Evolutionary conservation across 1,140 invertebrate genomes (phyloP).

Genomic region (Cydia fagiglandana): DNA sequence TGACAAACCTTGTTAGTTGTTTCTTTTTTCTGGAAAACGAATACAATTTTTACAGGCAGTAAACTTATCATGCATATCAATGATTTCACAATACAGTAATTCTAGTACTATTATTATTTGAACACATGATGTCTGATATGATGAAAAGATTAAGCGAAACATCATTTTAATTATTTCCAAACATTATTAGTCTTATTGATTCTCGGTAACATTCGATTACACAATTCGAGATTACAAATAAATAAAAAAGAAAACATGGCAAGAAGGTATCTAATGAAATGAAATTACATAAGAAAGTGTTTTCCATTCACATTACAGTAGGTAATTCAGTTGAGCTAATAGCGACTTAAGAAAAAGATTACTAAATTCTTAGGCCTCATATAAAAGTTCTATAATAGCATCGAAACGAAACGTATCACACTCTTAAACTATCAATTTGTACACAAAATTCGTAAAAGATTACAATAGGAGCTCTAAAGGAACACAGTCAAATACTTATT

Average conservation of each 20-base stretch:
- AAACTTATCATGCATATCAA: neutral
- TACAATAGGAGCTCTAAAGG: constrained; percentile 43
- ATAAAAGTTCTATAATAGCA: constrained; percentile 27
- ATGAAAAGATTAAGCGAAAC: too few relatives aligned
- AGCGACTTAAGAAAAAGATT: neutral
- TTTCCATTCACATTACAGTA: neutral
- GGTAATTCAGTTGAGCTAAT: neutral
- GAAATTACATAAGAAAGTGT: neutral
- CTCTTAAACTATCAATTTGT: constrained; percentile 39
- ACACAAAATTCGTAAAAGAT: constrained; percentile 45
- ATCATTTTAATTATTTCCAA: too few relatives aligned
- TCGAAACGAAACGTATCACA: constrained; percentile 39
- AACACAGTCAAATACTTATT: constrained; percentile 49
- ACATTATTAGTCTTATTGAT: too few relatives aligned
- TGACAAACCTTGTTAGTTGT: too few relatives aligned
- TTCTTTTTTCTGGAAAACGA: neutral
- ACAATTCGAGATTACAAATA: too few relatives aligned
- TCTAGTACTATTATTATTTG: too few relatives aligned
- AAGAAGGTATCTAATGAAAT: too few relatives aligned
- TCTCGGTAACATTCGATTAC: too few relatives aligned
- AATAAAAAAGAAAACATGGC: too few relatives aligned
- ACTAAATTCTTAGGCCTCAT: neutral
- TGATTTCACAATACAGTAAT: too few relatives aligned
- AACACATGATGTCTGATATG: too few relatives aligned
- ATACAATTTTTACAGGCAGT: neutral